These are phyloP conservation scores for Phataginus tetradactyla DNA, from an alignment of 2,797 vertebrate genomes.

Conservation along the genomic window DNA sequence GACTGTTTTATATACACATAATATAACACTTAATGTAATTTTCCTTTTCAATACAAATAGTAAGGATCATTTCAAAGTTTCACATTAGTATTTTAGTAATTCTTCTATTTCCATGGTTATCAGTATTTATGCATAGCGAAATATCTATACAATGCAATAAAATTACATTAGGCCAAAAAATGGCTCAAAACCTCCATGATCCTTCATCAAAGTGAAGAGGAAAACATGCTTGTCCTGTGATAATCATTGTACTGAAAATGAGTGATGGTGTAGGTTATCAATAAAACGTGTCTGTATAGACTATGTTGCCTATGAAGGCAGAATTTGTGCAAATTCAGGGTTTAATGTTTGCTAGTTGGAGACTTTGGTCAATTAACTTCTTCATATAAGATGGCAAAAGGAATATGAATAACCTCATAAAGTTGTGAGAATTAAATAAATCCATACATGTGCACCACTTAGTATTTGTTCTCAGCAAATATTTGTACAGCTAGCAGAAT, in stretches of 20 bases:
- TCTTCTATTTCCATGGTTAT: background rate
- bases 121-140: background rate
- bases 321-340: background rate
- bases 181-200: background rate
- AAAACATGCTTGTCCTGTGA: fast-evolving
- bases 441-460: background rate
- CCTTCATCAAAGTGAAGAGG: background rate
- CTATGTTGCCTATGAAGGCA: background rate
- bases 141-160: background rate
- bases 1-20: background rate
- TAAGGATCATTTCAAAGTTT: background rate
- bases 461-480: background rate
- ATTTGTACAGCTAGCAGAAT: background rate
- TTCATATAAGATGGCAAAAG: background rate
- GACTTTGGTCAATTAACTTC: background rate
- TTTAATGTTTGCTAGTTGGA: background rate
- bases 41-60: background rate
- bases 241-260: background rate
- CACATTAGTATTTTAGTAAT: background rate
- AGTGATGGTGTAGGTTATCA: background rate
- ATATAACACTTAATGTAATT: background rate
- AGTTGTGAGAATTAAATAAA: background rate
- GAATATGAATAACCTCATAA: background rate
- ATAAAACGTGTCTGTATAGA: background rate
- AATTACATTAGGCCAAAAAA: background rate